Conservation (phyloP, 2,113 vertebrate genomes). For the Narcine bancroftii region DNA sequence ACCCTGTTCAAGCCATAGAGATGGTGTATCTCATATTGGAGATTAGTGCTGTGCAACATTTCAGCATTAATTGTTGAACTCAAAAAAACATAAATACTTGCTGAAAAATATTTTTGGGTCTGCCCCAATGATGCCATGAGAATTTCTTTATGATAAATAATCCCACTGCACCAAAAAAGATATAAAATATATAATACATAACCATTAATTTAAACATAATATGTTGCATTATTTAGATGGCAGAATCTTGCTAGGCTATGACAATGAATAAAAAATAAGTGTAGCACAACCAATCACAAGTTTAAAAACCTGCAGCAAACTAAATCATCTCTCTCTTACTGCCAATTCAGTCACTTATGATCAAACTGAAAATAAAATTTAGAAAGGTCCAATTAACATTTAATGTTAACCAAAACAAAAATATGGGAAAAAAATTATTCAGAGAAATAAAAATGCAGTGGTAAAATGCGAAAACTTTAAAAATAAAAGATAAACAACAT, state of each 20-base stretch:
- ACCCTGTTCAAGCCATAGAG: neutral
- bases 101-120: neutral
- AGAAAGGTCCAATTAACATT: neutral
- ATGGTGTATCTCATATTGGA: neutral
- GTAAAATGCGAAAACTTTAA: neutral
- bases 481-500: neutral
- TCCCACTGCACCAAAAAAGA: neutral
- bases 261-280: neutral
- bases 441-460: neutral
- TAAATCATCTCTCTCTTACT: neutral
- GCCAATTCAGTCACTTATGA: neutral
- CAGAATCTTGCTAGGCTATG: neutral
- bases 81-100: neutral
- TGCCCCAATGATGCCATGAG: neutral
- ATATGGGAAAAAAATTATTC: neutral
- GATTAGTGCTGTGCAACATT: neutral
- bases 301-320: neutral
- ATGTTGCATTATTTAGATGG: neutral
- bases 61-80: neutral
- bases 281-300: neutral
- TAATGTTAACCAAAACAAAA: neutral
- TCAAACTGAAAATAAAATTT: neutral
- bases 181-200: neutral
- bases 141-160: neutral
- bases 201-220: neutral